Conservation (phyloP, 2,797 vertebrate species). For the Euphonia xanthogaster region DNA sequence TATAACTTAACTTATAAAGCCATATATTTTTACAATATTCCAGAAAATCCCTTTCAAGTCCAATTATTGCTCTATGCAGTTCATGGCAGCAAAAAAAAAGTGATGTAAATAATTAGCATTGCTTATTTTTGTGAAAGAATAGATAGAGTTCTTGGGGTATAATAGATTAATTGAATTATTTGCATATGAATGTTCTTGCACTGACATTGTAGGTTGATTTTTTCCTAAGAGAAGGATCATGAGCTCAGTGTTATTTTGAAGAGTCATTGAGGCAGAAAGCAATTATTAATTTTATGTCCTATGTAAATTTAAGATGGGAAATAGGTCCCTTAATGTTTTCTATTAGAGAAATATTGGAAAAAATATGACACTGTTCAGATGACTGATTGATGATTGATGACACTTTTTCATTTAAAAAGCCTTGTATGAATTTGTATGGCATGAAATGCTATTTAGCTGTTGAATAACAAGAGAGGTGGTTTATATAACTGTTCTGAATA, state of each 20-base stretch:
- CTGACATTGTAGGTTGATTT: background rate
- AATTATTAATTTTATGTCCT: constrained; percentile 1
- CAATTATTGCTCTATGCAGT: background rate
- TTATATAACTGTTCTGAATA: background rate
- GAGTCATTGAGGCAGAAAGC: background rate
- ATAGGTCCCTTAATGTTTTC: background rate
- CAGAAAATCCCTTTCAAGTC: background rate
- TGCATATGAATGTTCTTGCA: constrained; percentile 3
- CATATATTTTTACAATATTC: background rate
- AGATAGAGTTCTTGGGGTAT: background rate
- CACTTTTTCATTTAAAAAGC: constrained; percentile 22
- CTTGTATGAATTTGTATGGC: background rate
- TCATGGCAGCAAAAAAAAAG: background rate
- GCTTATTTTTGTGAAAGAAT: background rate
- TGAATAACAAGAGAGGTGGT: background rate
- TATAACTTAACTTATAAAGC: background rate
- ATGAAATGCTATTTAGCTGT: background rate
- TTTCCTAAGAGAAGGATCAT: background rate
- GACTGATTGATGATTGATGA: background rate
- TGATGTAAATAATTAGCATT: background rate
- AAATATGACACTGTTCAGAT: background rate
- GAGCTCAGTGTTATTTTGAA: constrained; percentile 18
- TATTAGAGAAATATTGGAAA: background rate
- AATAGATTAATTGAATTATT: constrained; percentile 14
- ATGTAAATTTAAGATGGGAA: background rate